Base-by-base conservation (phyloP, 2,113 vertebrate species). In the Thomomys bottae region DNA sequence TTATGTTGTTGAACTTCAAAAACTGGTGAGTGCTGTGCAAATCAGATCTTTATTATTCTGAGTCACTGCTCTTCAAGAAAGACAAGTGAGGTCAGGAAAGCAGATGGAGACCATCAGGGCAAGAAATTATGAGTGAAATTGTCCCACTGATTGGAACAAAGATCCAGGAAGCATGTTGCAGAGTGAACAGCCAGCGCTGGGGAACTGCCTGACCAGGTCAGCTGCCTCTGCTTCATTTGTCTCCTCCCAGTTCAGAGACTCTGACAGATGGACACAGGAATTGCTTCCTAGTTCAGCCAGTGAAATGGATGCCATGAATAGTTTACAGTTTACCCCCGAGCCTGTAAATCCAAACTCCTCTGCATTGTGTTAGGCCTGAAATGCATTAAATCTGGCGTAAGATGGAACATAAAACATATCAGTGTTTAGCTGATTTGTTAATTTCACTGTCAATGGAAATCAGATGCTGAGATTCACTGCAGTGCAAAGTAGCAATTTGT, bases 391-490 rank as follows among this genome's bases (percentile, higher is more conserved):
- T 92, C 86, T 87, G 72, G 70, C 86, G 42, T 42, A 81, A 93
- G 89, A 94, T 0, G 11, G 70, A 80, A 71, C 68, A 94, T 93
- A 86, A 95, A 93, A 89, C 86, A 88, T 75, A 87, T 78, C 14
- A 0, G 57, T 84, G 68, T 85, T 95, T 88, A 77, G 93, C 10
- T 92, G 92, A 94, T 95, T 94, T 95, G 93, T 86, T 96, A 85
- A 94, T 95, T 94, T 94, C 90, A 26, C 87, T 91, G 91, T 93
- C 94, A 87, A 5, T 88, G 91, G 92, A 93, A 95, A 96, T 93
- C 95, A 92, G 88, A 96, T 90, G 88, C 57, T 2, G 10, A 77
- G 83, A 94, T 84, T 89, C 82, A 88, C 68, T 82, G 73, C 32
- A 1, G 28, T 42, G 67, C 4, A 1, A 79, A 93, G 84, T 81